These are phyloP conservation scores for Hippocampus guttulatus DNA, from an alignment of 2,113 vertebrate species.

Conservation along the genomic window DNA sequence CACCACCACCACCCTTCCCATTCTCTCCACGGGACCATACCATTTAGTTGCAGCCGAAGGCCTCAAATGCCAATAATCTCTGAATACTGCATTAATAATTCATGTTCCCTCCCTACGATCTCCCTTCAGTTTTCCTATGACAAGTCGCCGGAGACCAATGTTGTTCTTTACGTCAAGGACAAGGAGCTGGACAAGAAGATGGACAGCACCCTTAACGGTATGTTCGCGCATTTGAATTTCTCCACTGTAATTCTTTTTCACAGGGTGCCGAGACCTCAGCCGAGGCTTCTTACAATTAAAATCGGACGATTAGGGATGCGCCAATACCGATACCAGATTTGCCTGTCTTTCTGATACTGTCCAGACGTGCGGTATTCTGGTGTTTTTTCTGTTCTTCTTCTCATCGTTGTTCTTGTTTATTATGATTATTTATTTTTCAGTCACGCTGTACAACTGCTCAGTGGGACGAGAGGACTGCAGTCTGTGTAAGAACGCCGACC, in stretches of 20 bases:
- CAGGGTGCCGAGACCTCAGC: not conserved
- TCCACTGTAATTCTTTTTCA: no score
- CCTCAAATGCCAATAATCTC: constrained; percentile 61
- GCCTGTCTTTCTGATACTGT: no score
- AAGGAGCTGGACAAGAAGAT: constrained; percentile 77
- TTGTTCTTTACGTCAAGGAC: constrained; percentile 82
- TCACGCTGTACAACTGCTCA: constrained; percentile 91
- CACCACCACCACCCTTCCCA: no score
- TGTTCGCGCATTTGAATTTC: constrained; percentile 61
- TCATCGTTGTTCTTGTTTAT: not conserved
- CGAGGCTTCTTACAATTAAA: not conserved
- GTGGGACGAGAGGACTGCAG: constrained; percentile 87
- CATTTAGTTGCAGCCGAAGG: not conserved
- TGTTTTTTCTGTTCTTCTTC: not conserved
- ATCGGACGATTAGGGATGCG: no score
- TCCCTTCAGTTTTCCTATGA: constrained; percentile 77
- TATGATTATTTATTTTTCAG: constrained; percentile 51
- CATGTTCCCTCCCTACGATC: constrained; percentile 25
- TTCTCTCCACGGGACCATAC: no score
- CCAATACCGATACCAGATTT: not conserved
- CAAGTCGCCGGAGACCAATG: constrained; percentile 77
- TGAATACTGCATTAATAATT: constrained; percentile 56
- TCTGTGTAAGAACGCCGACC: constrained; percentile 79
- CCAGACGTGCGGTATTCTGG: no score
- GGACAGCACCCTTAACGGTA: constrained; percentile 89